Evolutionary conservation across 2,113 vertebrate species (phyloP), one percentile per base, ranked within the genome.

Genomic region (Falcunculus frontatus): DNA sequence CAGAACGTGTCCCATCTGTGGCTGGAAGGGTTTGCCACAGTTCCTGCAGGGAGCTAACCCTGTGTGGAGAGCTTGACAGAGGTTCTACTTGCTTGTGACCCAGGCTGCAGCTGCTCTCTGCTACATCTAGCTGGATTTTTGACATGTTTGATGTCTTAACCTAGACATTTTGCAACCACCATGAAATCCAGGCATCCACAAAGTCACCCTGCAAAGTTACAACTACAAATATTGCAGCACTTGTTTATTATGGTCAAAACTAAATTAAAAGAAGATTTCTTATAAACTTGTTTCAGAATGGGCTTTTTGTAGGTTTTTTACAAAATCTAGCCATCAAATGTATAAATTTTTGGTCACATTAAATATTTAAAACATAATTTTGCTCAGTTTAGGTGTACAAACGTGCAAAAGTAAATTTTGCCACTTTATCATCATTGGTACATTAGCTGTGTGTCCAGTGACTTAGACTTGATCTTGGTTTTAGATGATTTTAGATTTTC

Each of bases 331-430:
- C 26, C 37, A 44, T 37, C 29, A 80, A n/a, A 30, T 80, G 4
- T 44, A 73, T 39, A 26, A 6, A 6, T 19, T 75, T 84, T 86
- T 77, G 13, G 32, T 80, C 15, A 33, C 16, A 16, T 88, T 63
- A 74, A 60, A 60, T 72, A 78, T 35, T 77, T 87, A 49, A 78
- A 89, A 29, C 7, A 33, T 21, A n/a, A 3, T 63, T 95, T 78
- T 84, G 11, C 30, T 88, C 72, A 26, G 47, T 86, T 90, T 56
- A 77, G 13, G 22, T 65, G 70, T 46, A 35, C 27, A 70, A 68
- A 63, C 25, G 18, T 88, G 63, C 63, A 90, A 62, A 93, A 81
- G 60, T 39, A 88, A 30, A 60, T 80, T 69, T 70, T 93, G 39
- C 39, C 35, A n/a, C 27, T 63, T 85, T 13, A 35, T 53, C 44